phyloP scores from a whole-genome alignment of 23 tunicate species.

The Aplidium turbinatum region DNA sequence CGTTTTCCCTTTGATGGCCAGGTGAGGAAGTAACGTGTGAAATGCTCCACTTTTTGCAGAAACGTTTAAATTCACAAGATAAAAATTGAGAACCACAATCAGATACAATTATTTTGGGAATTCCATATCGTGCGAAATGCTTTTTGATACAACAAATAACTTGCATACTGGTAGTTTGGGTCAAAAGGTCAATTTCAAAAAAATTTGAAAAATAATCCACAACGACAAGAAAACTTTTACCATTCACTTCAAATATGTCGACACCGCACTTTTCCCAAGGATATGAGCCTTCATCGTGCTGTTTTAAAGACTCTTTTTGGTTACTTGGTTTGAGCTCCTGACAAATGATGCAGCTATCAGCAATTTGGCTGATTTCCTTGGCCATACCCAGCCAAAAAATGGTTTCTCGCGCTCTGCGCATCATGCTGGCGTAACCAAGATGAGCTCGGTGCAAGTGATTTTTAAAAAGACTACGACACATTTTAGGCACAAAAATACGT shows the following conservation, averaged over 20 bases:
- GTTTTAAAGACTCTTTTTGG: slow-evolving; percentile 15
- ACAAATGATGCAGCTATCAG: slow-evolving; percentile 5
- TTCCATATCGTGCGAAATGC: slow-evolving; percentile 15
- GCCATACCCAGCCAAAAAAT: slow-evolving; percentile 40
- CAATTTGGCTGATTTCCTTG: slow-evolving; percentile 18
- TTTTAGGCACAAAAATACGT: not conserved
- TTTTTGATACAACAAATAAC: not conserved
- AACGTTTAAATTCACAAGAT: not conserved
- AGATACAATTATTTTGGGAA: slow-evolving; percentile 1
- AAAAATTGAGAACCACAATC: slow-evolving; percentile 23
- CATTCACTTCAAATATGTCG: slow-evolving; percentile 24
- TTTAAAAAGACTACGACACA: not conserved
- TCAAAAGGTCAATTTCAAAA: slow-evolving; percentile 16
- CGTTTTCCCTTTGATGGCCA: slow-evolving; percentile 24
- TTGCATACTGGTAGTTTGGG: not conserved
- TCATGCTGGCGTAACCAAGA: slow-evolving; percentile 27
- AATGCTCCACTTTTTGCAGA: slow-evolving; percentile 5
- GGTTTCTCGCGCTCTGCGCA: slow-evolving; percentile 31
- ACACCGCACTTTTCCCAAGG: slow-evolving; percentile 37
- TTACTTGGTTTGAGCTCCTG: slow-evolving; percentile 15
- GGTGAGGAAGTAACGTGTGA: slow-evolving; percentile 21
- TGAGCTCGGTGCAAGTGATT: slow-evolving; percentile 9
- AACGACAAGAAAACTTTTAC: slow-evolving; percentile 9
- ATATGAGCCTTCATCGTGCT: slow-evolving; percentile 3
- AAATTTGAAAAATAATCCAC: slow-evolving; percentile 40